Evolutionary conservation across 1,140 invertebrate genomes (phyloP), one percentile per base, ranked within the genome.

Genomic region (Conus betulinus): DNA sequence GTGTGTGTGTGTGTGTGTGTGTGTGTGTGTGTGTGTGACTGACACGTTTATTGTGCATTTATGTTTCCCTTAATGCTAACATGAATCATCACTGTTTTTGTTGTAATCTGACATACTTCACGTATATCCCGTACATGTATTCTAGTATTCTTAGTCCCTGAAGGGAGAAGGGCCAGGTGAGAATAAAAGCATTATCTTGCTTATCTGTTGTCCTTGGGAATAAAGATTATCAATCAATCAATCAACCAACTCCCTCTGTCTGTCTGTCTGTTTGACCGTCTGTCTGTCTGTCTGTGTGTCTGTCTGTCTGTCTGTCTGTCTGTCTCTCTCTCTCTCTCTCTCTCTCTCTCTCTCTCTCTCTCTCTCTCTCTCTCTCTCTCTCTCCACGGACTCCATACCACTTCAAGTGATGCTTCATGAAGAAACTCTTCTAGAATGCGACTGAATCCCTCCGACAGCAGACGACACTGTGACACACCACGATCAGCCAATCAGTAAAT

Each of bases 251-350:
- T 83, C 81, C 39, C 81, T 84, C 52, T 84, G 7, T 84, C 82
- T 84, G 11, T 84, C 52, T 55, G 51, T 84, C 82, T 39, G 25
- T 78, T 6, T 39, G 20, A 57, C 82, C 8, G 20, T 84, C 52
- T 84, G 20, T 84, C 52, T 84, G 5, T 17, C 52, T 55, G 20
- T 63, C 82, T 55, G 20, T 84, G 11, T 84, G 20, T 84, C 82
- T 84, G n/a, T 84, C 52, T 84, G 6, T 55, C 82, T 84, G 20
- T 84, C 52, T 84, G 7, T 55, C 52, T 84, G 7, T 84, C 82
- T 84, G 7, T 84, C 11, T 79, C 3, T 79, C 78, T 79, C 78
- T 79, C 78, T 79, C 78, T 20, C 60, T 63, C 60, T 63, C 67
- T 71, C 67, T 71, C 67, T 71, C 20, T 23, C 17, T 63, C 60